A percentile compares a stretch with the other conserved stretches of the same genome.
phyloP scores from a whole-genome alignment of 2,113 vertebrate species.

The Bostrychus sinensis region DNA sequence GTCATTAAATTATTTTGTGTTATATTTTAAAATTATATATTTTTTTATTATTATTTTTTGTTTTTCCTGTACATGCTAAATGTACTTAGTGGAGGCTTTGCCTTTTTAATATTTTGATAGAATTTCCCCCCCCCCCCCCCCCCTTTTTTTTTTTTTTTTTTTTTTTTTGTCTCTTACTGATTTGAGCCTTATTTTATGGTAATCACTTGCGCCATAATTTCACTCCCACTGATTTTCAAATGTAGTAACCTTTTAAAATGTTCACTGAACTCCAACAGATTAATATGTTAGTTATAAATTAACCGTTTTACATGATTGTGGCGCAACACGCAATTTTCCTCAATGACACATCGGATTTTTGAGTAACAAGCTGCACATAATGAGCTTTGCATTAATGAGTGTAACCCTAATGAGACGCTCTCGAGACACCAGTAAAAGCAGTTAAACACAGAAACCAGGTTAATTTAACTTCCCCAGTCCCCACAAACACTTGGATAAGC shows the following conservation, averaged over 20 bases:
- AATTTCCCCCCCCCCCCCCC: no score
- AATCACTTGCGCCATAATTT: no score
- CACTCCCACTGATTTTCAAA: no score
- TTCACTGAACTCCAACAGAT: background rate
- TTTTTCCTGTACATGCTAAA: no score
- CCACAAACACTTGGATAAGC: conserved; percentile 9
- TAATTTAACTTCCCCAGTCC: conserved; percentile 5
- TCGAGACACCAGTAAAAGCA: conserved; percentile 5
- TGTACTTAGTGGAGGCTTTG: no score
- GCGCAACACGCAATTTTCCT: background rate
- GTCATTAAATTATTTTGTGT: no score
- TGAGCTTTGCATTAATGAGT: conserved; percentile 9
- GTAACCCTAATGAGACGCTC: conserved; percentile 1
- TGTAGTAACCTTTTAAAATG: background rate
- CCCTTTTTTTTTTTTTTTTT: no score
- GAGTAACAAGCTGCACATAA: conserved; percentile 8
- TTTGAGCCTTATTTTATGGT: no score
- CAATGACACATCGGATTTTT: background rate
- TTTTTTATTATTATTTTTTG: no score
- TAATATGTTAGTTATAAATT: background rate
- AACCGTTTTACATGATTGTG: background rate
- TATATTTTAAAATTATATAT: no score
- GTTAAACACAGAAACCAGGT: conserved; percentile 11
- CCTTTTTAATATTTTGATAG: no score
- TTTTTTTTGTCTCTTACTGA: no score